Base-by-base conservation (phyloP, 2,113 vertebrate species). In the Prunella himalayana region DNA sequence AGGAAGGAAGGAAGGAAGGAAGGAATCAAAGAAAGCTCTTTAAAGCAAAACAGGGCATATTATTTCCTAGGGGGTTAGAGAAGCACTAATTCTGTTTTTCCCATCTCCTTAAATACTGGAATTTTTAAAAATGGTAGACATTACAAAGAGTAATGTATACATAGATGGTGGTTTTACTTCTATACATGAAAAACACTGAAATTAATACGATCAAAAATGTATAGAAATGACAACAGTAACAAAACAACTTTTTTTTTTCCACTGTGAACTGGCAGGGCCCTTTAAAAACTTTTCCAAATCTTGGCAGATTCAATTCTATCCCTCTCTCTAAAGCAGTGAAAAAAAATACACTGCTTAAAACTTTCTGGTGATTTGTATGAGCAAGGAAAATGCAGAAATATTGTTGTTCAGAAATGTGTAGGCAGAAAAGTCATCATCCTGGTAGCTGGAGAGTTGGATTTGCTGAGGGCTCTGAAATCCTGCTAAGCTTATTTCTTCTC, bases 181-280 rank as follows among this genome's bases (percentile, higher is more conserved):
- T n/a, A 31, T 0, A 0, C 6, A 9, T 63, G 14, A 23, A 69
- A 86, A 78, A 11, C 0, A 0, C 3, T 9, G 7, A 30, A 65
- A 82, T 53, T 16, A 17, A 16, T 28, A 66, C 45, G 6, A 59
- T 14, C 1, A 72, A 64, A 83, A 80, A 44, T 27, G 4, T 42
- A 13, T 24, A 47, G 4, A 47, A 69, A 75, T 47, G 1, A 31
- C 41, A 70, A 37, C 10, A 88, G 19, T 10, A 77, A 28, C 13
- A 73, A 69, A 70, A 8, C 16, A 66, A 71, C 41, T 22, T n/a
- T 25, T 37, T 25, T 37, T 68, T 54, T 72, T 31, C 49, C 45
- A 37, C 20, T 42, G 33, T 42, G 54, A 76, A 54, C 13, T 65
- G 10, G 17, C 15, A 56, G 12, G 7, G 17, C 3, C 18, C 21